Evolutionary conservation across 2,888 invertebrate species (phyloP), one percentile per base, ranked within the genome.

Genomic region (Neoascia interrupta): DNA sequence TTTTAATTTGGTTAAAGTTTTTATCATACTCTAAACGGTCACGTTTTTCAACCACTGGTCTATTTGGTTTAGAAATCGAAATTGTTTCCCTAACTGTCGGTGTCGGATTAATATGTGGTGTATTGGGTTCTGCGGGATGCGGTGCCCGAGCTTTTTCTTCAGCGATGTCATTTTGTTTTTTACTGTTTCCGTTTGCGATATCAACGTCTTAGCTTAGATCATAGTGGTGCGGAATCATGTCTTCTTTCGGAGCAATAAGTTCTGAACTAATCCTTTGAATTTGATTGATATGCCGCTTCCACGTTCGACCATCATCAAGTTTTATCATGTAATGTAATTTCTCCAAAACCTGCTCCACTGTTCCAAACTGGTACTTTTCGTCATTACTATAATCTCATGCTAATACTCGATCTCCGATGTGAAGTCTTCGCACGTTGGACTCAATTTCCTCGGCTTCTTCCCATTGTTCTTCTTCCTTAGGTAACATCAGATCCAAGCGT

Each of bases 211-310:
- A 26, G 0, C 36, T 45, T 1, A 47, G 21, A 60, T 45, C 60
- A 37, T 60, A 45, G 36, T 45, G 36, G 16, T 11, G 36, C 34
- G 45, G 34, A 45, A 58, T 58, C 45, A 34, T 34, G 45, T 58
- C 58, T 58, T 45, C 43, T 34, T 45, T 34, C 3, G 60, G 34
- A 2, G 26, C 36, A 2, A 8, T 43, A 21, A 45, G 43, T 18
- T 26, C 43, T 45, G 34, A 45, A 16, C 34, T 15, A 34, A 23
- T 21, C 5, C 31, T 19, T 1, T 43, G 31, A 13, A 61, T 31
- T 39, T 31, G 39, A 28, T 49, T 21, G 11, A 21, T 39, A 5
- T 63, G 49, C 18, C 31, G 28, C 6, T 63, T 63, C 39, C 49
- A 63, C 0, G 39, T 5, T 8, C 61, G 61, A 26, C 39, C 61